A percentile compares a stretch with the other conserved stretches of the same genome.
phyloP scores from a whole-genome alignment of 2,888 invertebrate genomes.

The Amblyjoppa fuscipennis region DNA sequence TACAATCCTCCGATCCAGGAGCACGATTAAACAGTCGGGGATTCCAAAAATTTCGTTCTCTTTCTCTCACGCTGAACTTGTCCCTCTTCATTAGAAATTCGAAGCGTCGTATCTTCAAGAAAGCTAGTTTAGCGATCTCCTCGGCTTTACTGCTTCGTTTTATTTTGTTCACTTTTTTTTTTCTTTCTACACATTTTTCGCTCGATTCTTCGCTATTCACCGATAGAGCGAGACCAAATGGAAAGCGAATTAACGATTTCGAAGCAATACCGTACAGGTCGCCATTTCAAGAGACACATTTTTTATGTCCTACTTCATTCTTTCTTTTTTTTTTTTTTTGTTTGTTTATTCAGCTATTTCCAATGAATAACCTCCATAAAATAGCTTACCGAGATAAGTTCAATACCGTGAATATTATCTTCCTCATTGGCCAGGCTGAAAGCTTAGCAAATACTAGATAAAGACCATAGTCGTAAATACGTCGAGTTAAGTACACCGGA shows the following conservation, averaged over 20 bases:
- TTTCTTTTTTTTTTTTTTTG: conserved; percentile 6
- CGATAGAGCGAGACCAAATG: conserved; percentile 67
- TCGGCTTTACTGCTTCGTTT: conserved; percentile 35
- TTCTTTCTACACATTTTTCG: conserved; percentile 28
- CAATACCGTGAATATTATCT: neutral
- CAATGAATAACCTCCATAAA: neutral
- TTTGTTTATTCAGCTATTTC: neutral
- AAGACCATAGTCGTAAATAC: neutral
- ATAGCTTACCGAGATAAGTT: neutral
- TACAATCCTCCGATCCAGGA: conserved; percentile 75
- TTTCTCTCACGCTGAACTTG: conserved; percentile 13
- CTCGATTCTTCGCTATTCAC: conserved; percentile 12
- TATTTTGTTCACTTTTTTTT: conserved; percentile 50
- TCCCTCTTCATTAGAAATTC: conserved; percentile 42
- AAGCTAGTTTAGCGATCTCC: conserved; percentile 39
- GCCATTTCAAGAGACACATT: neutral
- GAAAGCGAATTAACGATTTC: conserved; percentile 66
- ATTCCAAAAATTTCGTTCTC: conserved; percentile 14
- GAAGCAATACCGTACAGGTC: neutral
- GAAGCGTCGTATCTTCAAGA: conserved; percentile 57
- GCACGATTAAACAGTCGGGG: conserved; percentile 62
- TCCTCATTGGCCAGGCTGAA: neutral
- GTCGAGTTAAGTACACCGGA: neutral
- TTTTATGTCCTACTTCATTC: neutral
- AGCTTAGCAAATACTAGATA: neutral